These are phyloP conservation scores for Falco concolor DNA, from an alignment of 2,797 vertebrate species.

Conservation along the genomic window DNA sequence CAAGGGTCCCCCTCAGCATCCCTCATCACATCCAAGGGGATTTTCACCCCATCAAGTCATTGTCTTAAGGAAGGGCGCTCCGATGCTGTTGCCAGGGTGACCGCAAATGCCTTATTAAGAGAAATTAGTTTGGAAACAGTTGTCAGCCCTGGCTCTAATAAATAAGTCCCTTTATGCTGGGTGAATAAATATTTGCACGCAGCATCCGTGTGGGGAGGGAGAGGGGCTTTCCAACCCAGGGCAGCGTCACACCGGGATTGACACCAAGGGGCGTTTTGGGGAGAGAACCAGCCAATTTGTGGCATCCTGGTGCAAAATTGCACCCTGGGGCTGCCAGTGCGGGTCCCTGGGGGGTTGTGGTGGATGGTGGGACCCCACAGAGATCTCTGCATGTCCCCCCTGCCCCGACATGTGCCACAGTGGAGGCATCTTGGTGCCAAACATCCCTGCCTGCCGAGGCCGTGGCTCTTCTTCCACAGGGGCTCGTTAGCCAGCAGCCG, in stretches of 20 bases:
- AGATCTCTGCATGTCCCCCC: background rate
- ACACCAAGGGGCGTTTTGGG: background rate
- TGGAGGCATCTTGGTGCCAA: background rate
- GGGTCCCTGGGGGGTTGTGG: background rate
- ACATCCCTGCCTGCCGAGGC: background rate
- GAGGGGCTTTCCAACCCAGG: background rate
- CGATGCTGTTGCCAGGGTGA: constrained; percentile 25
- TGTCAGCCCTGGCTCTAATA: constrained; percentile 51
- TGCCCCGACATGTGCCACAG: rapidly evolving
- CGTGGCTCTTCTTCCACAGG: background rate
- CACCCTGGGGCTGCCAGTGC: background rate
- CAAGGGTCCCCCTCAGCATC: background rate
- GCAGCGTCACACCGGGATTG: rapidly evolving
- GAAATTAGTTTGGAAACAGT: constrained; percentile 56
- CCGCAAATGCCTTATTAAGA: constrained; percentile 38
- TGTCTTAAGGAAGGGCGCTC: background rate
- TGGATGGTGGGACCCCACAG: rapidly evolving
- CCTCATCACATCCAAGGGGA: background rate
- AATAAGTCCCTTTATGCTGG: constrained; percentile 40
- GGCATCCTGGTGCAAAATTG: background rate
- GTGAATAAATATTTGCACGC: constrained; percentile 56
- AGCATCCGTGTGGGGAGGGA: rapidly evolving
- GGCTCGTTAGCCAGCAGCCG: background rate
- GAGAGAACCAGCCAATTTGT: rapidly evolving
- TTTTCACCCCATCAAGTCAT: background rate